phyloP scores from a whole-genome alignment of 2,888 invertebrate genomes.

The Icerya purchasi region DNA sequence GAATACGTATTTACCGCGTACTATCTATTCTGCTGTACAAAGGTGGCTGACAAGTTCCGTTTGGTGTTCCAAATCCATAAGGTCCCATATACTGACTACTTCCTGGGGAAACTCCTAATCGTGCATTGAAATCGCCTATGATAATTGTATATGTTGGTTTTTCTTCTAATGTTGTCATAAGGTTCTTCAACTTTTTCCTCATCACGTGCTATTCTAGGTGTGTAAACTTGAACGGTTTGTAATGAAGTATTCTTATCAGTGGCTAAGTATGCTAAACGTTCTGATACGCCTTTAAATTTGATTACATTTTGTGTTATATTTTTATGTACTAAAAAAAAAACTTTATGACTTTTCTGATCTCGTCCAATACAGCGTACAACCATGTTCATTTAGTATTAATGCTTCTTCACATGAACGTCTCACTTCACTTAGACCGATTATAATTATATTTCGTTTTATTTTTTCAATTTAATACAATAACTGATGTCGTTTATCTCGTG shows the following conservation, averaged over 20 bases:
- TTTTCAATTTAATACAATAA: background rate
- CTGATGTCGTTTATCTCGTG: background rate
- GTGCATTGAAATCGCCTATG: background rate
- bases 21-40: background rate
- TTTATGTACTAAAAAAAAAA: too few relatives aligned
- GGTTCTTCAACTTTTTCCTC: background rate
- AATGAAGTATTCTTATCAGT: background rate
- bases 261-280: background rate
- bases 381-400: background rate
- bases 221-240: background rate
- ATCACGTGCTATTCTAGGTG: background rate
- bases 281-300: background rate
- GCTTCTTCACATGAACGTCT: background rate
- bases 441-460: background rate
- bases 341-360: background rate
- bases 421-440: background rate
- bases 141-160: background rate
- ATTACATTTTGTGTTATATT: too few relatives aligned
- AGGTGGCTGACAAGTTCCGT: background rate
- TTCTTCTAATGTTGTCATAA: background rate
- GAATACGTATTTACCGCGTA: background rate
- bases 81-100: background rate
- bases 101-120: background rate
- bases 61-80: background rate
- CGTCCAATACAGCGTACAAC: background rate